Base-by-base conservation (phyloP, 2,888 invertebrate species). In the Andrena chrysosceles region DNA sequence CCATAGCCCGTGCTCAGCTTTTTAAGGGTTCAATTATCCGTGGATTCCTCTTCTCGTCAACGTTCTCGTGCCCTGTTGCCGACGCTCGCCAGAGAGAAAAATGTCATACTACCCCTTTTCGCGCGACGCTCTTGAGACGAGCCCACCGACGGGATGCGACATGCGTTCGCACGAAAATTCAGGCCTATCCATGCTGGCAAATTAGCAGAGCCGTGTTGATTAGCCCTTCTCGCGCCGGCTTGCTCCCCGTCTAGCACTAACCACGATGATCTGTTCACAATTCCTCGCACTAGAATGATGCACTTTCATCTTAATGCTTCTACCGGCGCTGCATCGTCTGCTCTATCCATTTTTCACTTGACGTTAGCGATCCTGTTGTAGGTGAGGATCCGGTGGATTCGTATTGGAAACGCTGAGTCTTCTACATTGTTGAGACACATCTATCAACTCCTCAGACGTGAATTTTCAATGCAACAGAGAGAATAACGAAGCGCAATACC, bases 21-120 rank as follows among this genome's bases (percentile, higher is more conserved):
- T 86, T 86, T 83, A 84, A 90, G 84, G 84, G 85, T 86, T 89
- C 89, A 90, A 90, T 90, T 90, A 88, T 87, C 81, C 83, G 76
- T 78, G 76, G 72, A 82, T 77, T 77, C 77, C 56, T 70, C 73
- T 29, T 64, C 48, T 73, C 72, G 26, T 56, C 62, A 67, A 20
- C 74, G 70, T 73, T 31, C 33, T 71, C 67, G 54, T 68, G 16
- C 23, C 23, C 54, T 35, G 48, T 66, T 67, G 59, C 63, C 68
- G 62, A 68, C 71, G 68, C 42, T 56, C 74, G 48, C 49, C 69
- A 8, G 59, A 52, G 73, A 69, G 63, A 76, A 79, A 77, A 83
- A 67, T 23, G 54, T 72, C 59, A 5, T 48, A 23, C 73, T 48
- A 67, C 69, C 64, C 64, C 56, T 84, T 68, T 63, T 48, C 67